A percentile compares a stretch with the other conserved stretches of the same genome.
These are phyloP conservation scores for Heteromormyrus szaboi DNA, from an alignment of 2,797 vertebrate genomes.

Conservation along the genomic window DNA sequence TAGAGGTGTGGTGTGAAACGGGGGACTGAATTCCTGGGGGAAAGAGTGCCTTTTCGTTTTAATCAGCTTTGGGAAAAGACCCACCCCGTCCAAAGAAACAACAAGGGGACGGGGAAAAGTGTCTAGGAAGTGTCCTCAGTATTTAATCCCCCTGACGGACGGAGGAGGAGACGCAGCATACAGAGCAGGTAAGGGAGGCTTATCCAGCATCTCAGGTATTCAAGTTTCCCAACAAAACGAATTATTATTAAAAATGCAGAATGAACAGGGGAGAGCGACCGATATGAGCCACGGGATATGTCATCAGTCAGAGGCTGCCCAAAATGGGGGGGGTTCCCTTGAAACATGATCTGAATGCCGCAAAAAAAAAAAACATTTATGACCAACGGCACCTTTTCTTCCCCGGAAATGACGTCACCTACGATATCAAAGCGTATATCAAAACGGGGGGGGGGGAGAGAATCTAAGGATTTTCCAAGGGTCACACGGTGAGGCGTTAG, in stretches of 20 bases:
- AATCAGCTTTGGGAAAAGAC: not conserved
- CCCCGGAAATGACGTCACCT: not conserved
- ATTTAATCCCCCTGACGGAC: not conserved
- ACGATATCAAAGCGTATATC: not conserved
- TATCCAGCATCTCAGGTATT: not conserved
- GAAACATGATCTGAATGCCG: not conserved
- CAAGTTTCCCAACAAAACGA: not conserved
- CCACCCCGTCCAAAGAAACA: not conserved
- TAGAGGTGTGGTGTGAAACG: not conserved
- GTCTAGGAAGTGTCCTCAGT: not conserved
- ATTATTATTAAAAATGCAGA: not conserved
- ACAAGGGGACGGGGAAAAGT: not conserved
- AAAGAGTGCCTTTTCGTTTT: not conserved
- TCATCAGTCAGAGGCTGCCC: not conserved
- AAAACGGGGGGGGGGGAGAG: not conserved
- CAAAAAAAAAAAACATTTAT: not conserved
- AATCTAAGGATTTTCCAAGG: not conserved
- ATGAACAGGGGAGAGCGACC: not conserved
- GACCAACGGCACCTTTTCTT: not conserved
- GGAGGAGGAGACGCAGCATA: not conserved
- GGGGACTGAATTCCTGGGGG: not conserved
- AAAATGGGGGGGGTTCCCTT: not conserved
- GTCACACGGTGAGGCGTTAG: not conserved
- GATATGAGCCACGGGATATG: constrained; percentile 2
- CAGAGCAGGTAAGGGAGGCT: not conserved